Percentiles rank a stretch among this genome's conserved stretches.
Conservation (phyloP, 2,113 vertebrate genomes). For the human (Homo sapiens) region GRCh38 chr2:150025501-150026000, state of each 20-base stretch:
- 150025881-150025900: neutral
- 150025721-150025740: neutral
- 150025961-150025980: neutral
- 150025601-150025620: neutral
- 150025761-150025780: neutral
- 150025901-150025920: fast-evolving
- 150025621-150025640: neutral
- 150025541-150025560: neutral
- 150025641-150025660: neutral
- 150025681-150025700: neutral
- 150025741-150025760: neutral
- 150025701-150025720: slow-evolving; percentile 15
- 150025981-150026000: neutral
- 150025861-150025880: neutral
- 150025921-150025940: neutral
- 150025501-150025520: too few species aligned
- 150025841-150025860: neutral
- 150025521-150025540: neutral
- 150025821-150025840: neutral
- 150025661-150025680: slow-evolving; percentile 5
- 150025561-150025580: neutral
- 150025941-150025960: neutral
- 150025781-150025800: neutral
- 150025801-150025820: neutral
- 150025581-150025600: neutral